Base-by-base conservation (phyloP, 2,797 vertebrate genomes). In the Dicrostonyx torquatus region DNA sequence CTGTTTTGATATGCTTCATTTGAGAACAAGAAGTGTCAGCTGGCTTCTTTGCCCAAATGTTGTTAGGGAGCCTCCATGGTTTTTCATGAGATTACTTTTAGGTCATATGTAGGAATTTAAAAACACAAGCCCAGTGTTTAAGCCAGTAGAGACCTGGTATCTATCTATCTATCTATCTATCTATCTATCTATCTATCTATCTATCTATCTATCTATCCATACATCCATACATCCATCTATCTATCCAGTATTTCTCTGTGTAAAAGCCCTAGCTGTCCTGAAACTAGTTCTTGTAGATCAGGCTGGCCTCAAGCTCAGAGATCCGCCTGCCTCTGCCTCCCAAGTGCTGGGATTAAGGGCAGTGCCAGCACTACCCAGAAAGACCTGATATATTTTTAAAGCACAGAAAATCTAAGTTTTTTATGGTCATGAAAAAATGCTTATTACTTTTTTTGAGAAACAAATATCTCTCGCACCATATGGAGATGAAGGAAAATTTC, bases 391-490 rank as follows among this genome's bases (percentile, higher is more conserved):
- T 40, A 68, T 70, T 91, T 89, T 68, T 70, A 72, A 94, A 66
- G 15, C 9, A 76, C 50, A 86, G 53, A 92, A 17, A 80, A 50
- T 60, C 31, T 84, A 64, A 20, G 10, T 78, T 93, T 94, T 92
- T 93, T 43, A 79, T 24, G 60, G 20, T 70, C 70, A 80, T 53
- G 50, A 94, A 31, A 91, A 93, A 91, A 43, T 76, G 82, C 26
- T 96, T 84, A 31, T 43, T 73, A 79, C 94, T 72, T 24, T 86
- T 82, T 93, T 62, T 90, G 43, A 50, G 80, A 92, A 82, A 29
- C 6, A 85, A 90, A 83, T 86, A 3, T 86, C 53, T 87, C 6
- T 90, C 37, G 60, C 53, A 48, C n/a, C 79, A 62, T 64, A 62
- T 96, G 26, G 15, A 10, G 6, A 68, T 55, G 62, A 91, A 26